Percentiles rank a stretch among this genome's conserved stretches.
Conservation (phyloP, 2,888 invertebrate genomes). For the Orchesellides sinensis region DNA sequence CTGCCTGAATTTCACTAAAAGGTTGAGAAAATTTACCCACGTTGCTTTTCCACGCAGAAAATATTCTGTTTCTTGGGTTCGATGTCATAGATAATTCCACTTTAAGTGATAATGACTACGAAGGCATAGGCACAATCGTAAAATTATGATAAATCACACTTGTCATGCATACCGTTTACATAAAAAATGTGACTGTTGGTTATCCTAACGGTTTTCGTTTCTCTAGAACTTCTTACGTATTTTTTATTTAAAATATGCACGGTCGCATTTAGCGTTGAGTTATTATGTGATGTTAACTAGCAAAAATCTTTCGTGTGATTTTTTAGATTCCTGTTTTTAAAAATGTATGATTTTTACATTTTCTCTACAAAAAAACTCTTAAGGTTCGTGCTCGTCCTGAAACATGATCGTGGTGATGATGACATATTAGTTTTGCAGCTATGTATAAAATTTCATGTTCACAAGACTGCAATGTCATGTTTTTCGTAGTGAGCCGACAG, state of each 20-base stretch:
- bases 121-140: constrained; percentile 5
- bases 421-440: constrained; percentile 49
- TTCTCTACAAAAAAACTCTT: background rate
- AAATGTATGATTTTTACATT: constrained; percentile 22
- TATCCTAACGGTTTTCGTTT: constrained; percentile 20
- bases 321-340: background rate
- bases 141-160: constrained; percentile 30
- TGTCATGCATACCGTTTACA: constrained; percentile 30
- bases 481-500: background rate
- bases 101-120: too few species aligned
- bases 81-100: too few species aligned
- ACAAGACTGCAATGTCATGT: constrained; percentile 44
- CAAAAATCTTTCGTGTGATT: background rate
- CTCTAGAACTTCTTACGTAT: constrained; percentile 8
- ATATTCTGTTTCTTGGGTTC: background rate
- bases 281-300: background rate
- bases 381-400: constrained; percentile 26
- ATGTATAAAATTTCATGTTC: background rate
- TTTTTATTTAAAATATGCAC: background rate
- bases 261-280: background rate
- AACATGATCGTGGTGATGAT: constrained; percentile 43
- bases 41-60: background rate
- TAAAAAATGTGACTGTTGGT: constrained; percentile 12
- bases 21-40: background rate
- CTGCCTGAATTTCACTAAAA: too few species aligned